phyloP scores from a whole-genome alignment of 2,797 vertebrate species.

The Notoglanidium macrostoma region DNA sequence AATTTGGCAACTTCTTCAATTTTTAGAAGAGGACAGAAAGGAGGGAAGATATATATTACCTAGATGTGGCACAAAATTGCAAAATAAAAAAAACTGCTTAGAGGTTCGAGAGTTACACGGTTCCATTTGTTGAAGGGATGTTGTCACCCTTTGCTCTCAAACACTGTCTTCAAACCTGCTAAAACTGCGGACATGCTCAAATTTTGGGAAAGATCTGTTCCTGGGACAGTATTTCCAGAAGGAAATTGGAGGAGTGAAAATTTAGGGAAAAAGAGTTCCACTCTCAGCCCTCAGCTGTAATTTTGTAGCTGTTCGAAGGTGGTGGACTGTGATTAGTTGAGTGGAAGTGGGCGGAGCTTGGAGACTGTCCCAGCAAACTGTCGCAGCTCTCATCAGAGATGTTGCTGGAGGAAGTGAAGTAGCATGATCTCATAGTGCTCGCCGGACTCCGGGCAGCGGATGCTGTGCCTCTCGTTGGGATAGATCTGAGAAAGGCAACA shows the following conservation, averaged over 20 bases:
- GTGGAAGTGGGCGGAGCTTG: conserved; percentile 3
- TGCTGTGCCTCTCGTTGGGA: conserved; percentile 98
- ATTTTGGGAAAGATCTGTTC: conserved; percentile 28
- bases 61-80: conserved; percentile 55
- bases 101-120: conserved; percentile 53
- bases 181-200: conserved; percentile 49
- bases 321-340: conserved; percentile 9
- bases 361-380: conserved; percentile 37
- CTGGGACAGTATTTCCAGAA: conserved; percentile 29
- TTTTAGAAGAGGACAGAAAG: conserved; percentile 26
- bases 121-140: conserved; percentile 37
- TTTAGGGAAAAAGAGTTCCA: neutral
- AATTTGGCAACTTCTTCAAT: conserved; percentile 56
- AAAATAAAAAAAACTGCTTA: conserved; percentile 42
- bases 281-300: neutral
- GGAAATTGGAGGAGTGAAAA: conserved; percentile 15
- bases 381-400: conserved; percentile 86
- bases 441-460: conserved; percentile 97
- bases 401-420: conserved; percentile 98
- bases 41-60: conserved; percentile 23
- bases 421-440: conserved; percentile 99
- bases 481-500: conserved; percentile 82
- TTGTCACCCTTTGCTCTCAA: conserved; percentile 49
- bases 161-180: conserved; percentile 52
- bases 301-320: conserved; percentile 34